Conservation (phyloP, 1,140 invertebrate species). For the Drosophila oshimai region DNA sequence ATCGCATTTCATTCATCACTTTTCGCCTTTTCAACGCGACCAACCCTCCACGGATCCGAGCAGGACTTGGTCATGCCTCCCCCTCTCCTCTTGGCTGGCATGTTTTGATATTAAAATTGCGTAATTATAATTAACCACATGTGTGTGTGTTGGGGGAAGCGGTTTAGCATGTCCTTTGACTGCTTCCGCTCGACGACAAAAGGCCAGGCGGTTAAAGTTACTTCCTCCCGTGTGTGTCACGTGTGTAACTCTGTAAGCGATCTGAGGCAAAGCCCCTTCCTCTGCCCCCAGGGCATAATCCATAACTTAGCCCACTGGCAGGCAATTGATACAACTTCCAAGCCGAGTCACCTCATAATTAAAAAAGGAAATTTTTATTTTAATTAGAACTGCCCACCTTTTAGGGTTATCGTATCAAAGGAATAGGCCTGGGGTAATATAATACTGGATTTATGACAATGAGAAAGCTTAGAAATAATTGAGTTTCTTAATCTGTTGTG, state of each 20-base stretch:
- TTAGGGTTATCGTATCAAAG: not conserved
- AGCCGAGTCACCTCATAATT: constrained; percentile 24
- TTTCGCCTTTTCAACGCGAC: constrained; percentile 72
- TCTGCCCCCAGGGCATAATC: constrained; percentile 74
- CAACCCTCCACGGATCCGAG: constrained; percentile 52
- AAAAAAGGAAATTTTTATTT: constrained; percentile 25
- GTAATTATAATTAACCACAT: constrained; percentile 83
- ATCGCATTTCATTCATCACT: constrained; percentile 82
- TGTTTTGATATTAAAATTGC: constrained; percentile 82
- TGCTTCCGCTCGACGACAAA: constrained; percentile 56
- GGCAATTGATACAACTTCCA: constrained; percentile 76
- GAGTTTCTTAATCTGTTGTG: too few relatives aligned
- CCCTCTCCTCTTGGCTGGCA: constrained; percentile 17
- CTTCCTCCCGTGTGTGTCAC: constrained; percentile 38
- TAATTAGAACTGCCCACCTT: constrained; percentile 13
- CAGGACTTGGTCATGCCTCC: constrained; percentile 49
- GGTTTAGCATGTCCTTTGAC: constrained; percentile 63
- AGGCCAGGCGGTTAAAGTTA: constrained; percentile 38
- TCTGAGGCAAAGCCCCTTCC: constrained; percentile 59
- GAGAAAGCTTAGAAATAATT: not conserved
- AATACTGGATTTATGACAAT: too few relatives aligned
- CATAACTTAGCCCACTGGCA: constrained; percentile 74
- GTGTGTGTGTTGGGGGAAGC: constrained; percentile 39
- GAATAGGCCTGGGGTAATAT: not conserved
- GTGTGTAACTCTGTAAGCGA: constrained; percentile 67